Evolutionary conservation across 2,888 invertebrate genomes (phyloP).

Genomic region (Chaitophorus viminalis): DNA sequence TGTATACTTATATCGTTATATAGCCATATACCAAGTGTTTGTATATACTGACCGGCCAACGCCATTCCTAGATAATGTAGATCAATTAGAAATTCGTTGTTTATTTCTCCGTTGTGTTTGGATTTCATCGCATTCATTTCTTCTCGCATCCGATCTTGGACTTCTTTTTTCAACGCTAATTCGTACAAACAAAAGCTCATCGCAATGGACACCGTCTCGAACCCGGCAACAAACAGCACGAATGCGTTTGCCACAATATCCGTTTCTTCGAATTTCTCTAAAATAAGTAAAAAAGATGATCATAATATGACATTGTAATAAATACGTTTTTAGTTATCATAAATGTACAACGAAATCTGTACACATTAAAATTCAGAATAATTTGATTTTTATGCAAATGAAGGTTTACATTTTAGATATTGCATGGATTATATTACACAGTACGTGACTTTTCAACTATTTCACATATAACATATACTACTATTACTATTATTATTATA

Average conservation of each 20-base stretch:
- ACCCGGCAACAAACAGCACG: conserved; percentile 71
- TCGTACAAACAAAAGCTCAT: conserved; percentile 70
- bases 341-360: too few relatives aligned
- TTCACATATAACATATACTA: too few relatives aligned
- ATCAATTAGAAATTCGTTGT: conserved; percentile 69
- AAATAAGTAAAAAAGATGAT: neutral
- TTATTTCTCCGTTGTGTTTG: conserved; percentile 67
- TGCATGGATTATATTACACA: too few relatives aligned
- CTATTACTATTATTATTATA: too few relatives aligned
- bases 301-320: neutral
- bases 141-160: conserved; percentile 68
- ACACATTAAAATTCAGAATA: too few relatives aligned
- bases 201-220: conserved; percentile 71
- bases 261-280: conserved; percentile 63
- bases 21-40: too few relatives aligned
- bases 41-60: conserved; percentile 67
- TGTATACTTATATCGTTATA: too few relatives aligned
- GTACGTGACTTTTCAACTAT: too few relatives aligned
- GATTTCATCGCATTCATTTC: conserved; percentile 68
- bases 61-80: conserved; percentile 70
- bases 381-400: too few relatives aligned
- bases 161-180: conserved; percentile 68
- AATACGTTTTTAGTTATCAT: neutral
- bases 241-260: conserved; percentile 70
- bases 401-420: too few relatives aligned